Conservation (phyloP, 2,888 invertebrate species). For the Apamea crenata region DNA sequence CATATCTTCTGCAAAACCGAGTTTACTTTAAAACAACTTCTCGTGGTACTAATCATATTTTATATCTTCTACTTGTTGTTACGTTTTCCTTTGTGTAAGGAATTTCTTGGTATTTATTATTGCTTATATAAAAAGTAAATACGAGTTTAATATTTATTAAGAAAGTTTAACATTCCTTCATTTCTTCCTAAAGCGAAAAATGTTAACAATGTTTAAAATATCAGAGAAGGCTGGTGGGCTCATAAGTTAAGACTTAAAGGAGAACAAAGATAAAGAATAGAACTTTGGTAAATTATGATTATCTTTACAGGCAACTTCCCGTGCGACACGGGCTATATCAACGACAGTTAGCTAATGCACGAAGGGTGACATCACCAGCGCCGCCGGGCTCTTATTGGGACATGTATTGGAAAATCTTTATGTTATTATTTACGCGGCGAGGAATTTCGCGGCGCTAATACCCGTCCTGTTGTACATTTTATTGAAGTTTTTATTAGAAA, state of each 20-base stretch:
- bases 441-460: constrained; percentile 84
- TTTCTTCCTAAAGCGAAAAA: constrained; percentile 59
- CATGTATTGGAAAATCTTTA: constrained; percentile 86
- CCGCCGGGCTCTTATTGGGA: constrained; percentile 75
- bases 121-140: constrained; percentile 62
- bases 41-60: constrained; percentile 67
- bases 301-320: constrained; percentile 60
- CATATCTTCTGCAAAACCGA: constrained; percentile 58
- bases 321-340: constrained; percentile 56
- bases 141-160: constrained; percentile 68
- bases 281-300: constrained; percentile 59
- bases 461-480: constrained; percentile 82
- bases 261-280: constrained; percentile 56
- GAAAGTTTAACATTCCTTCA: constrained; percentile 66
- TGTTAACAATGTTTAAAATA: constrained; percentile 64
- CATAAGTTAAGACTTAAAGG: constrained; percentile 56
- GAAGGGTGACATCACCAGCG: constrained; percentile 53
- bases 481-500: constrained; percentile 86
- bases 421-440: constrained; percentile 85
- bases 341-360: constrained; percentile 59
- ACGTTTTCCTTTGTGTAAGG: constrained; percentile 49
- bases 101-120: constrained; percentile 69
- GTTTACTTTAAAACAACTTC: constrained; percentile 69
- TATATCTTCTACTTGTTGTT: constrained; percentile 55
- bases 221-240: constrained; percentile 52